Evolutionary conservation across 2,797 vertebrate species (phyloP).

Genomic region (Melanotaenia parkinsoni): DNA sequence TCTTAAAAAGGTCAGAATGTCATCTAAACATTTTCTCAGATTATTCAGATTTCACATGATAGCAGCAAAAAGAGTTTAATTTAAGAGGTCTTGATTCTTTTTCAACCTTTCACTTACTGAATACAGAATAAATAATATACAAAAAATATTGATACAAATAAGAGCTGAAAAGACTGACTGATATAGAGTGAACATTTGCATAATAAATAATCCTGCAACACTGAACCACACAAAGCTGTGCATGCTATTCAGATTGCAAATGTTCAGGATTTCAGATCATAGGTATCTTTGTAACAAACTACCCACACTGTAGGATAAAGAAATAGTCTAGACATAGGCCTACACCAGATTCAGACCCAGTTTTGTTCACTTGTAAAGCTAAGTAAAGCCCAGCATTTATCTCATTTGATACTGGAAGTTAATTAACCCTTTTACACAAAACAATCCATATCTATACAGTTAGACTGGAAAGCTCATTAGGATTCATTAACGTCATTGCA

Average conservation of each 20-base stretch:
- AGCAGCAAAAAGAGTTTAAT: background rate
- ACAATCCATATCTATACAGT: slow-evolving; percentile 28
- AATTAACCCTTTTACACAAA: slow-evolving; percentile 23
- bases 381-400: slow-evolving; percentile 41
- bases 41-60: no score
- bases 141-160: background rate
- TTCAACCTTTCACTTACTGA: background rate
- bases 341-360: background rate
- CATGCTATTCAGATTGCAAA: background rate
- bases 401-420: slow-evolving; percentile 28
- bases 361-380: slow-evolving; percentile 4
- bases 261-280: background rate
- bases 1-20: no score
- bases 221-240: background rate
- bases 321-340: background rate
- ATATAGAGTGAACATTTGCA: no score
- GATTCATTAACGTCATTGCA: slow-evolving; percentile 45
- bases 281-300: background rate
- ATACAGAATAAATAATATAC: background rate
- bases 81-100: background rate
- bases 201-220: no score
- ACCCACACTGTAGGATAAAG: background rate
- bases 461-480: slow-evolving; percentile 38
- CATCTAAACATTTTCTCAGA: no score
- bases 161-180: background rate